phyloP scores from a whole-genome alignment of 2,113 vertebrate species.

The Anas platyrhynchos region DNA sequence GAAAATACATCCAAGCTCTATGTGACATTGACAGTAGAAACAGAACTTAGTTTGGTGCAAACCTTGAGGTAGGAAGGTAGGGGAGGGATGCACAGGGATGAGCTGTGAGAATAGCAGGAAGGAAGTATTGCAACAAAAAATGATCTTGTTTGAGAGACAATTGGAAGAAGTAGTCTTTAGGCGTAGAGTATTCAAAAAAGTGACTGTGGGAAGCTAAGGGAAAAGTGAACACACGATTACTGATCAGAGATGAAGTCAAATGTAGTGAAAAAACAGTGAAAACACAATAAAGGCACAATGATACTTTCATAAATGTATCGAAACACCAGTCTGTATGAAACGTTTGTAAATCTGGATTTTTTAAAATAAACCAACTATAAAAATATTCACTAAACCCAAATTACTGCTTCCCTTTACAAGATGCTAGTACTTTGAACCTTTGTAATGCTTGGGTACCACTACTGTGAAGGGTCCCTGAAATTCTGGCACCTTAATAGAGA shows the following conservation, averaged over 20 bases:
- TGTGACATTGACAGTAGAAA: not conserved
- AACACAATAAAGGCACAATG: not conserved
- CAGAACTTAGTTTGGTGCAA: not conserved
- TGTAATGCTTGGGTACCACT: not conserved
- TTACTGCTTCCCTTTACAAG: not conserved
- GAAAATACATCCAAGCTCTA: not conserved
- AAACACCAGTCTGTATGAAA: not conserved
- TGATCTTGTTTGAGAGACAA: not conserved
- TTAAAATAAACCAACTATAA: not conserved
- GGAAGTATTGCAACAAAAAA: not conserved
- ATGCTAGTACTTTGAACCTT: not conserved
- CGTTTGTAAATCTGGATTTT: not conserved
- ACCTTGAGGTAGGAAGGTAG: conserved; percentile 10
- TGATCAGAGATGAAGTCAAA: not conserved
- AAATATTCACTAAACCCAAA: not conserved
- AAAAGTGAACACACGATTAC: not conserved
- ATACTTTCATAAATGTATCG: not conserved
- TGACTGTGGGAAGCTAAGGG: not conserved
- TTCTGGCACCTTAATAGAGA: not conserved
- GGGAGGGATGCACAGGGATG: not conserved
- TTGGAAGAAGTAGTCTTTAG: not conserved
- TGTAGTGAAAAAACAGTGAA: not conserved
- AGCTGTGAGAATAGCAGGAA: not conserved
- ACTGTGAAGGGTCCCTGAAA: not conserved
- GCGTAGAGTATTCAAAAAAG: not conserved